Evolutionary conservation across 2,888 invertebrate species (phyloP), one percentile per base, ranked within the genome.

Genomic region (Protula sp.): DNA sequence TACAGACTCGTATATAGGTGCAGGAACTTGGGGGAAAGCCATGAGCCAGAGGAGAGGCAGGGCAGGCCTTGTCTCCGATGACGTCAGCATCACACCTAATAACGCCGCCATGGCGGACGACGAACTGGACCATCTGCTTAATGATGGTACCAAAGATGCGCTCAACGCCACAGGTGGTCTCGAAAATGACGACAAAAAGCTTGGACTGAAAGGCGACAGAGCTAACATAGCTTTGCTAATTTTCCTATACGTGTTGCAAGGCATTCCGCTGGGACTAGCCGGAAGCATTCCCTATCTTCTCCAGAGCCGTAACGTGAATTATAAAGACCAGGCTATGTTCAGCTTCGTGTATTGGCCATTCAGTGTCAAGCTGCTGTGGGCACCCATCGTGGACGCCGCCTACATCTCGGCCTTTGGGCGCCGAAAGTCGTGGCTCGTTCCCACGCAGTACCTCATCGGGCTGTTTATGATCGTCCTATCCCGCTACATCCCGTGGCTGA

Each of bases 221-320:
- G 54, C 67, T 2, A 95, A 92, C 77, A 91, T 97, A 69, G 86
- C 88, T 19, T 85, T 98, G 61, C 84, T 99, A 54, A 85, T 95
- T 67, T 92, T 97, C 79, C 84, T 99, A 2, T 99, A 99, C 78
- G 86, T 98, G 48, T 84, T 98, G 27, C 84, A 84, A 62, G 98
- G 98, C 45, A 83, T 86, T 78, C 99, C 99, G 0, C 83, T 99
- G 2, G 99, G 99, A 1, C 83, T 99, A 30, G 92, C 92, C 48
- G 89, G 91, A 26, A 93, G 95, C 30, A 89, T 99, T 70, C 98
- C 99, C 0, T 92, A 98, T 90, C 85, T 99, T 57, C 84, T 99
- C 59, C 93, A 94, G 78, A 92, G 94, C 80, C 86, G 91, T 59
- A 90, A 92, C 60, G 91, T 94, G 58, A 92, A 90, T 64, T 99